Evolutionary conservation across 2,888 invertebrate genomes (phyloP), one percentile per base, ranked within the genome.

Genomic region (Lacanobia oleracea): DNA sequence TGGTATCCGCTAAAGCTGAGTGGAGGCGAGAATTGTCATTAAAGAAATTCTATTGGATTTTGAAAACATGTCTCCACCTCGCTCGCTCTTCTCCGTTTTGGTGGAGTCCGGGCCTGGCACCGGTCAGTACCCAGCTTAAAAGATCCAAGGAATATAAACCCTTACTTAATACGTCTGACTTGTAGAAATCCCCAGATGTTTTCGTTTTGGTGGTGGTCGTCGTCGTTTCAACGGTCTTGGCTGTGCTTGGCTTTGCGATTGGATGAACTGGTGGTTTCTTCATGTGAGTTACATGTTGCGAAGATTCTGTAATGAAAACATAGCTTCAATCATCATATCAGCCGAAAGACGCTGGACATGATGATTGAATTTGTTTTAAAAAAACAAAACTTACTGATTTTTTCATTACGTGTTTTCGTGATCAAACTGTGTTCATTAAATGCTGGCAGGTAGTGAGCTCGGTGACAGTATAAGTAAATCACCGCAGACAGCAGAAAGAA

Each of bases 401-500:
- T 45, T 1, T 48, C 59, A 37, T 16, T 1, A 21, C 48, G 16
- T 0, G 50, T 21, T 40, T 66, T 57, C 10, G 62, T 60, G 9
- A 37, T 23, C 18, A 62, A 12, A 21, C 27, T 23, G 16, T 27
- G 59, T 51, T 18, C 37, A 12, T 48, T 57, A 33, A 37, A 57
- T 12, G 50, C 18, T 18, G 67, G 43, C 16, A 59, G 23, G 37
- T 62, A 37, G 12, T 53, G 8, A 18, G 16, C 45, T 43, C 62
- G 70, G 12, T 67, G 59, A 14, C 33, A 67, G 21, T 72, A 68
- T 12, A 87, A 3, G 40, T 79, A 88, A 67, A 76, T 84, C 0
- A 81, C 18, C 2, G 71, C 21, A 9, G 80, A 73, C 0, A 69
- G 59, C 18, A 85, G 6, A 1, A 83, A 40, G 8, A 83, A 53